Evolutionary conservation across 2,797 vertebrate genomes (phyloP).

Genomic region (Typhlichthys subterraneus): DNA sequence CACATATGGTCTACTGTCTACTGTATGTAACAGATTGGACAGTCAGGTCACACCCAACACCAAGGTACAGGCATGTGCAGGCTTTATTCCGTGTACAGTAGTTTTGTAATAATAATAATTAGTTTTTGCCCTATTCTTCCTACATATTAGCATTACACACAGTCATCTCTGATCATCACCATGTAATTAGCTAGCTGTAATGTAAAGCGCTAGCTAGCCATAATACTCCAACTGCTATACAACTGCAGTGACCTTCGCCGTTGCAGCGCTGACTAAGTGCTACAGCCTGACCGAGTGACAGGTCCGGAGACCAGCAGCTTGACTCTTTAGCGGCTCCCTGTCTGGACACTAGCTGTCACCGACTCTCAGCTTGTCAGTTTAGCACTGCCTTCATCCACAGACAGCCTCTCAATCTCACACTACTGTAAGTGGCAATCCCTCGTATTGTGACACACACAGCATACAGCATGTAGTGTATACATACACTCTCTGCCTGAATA

Average conservation of each 20-base stretch:
- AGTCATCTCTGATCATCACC: neutral
- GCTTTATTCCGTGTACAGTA: no score
- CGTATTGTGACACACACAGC: neutral
- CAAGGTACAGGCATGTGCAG: no score
- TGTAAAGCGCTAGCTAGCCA: neutral
- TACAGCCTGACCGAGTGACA: neutral
- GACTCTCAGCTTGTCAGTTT: constrained; percentile 7
- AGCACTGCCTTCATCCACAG: constrained; percentile 34
- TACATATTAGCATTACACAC: neutral
- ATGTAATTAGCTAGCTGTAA: neutral
- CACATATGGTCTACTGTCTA: no score
- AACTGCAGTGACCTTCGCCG: constrained; percentile 30
- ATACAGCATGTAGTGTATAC: neutral
- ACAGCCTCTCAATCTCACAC: constrained; percentile 7
- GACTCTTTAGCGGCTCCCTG: constrained; percentile 19
- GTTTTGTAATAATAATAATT: no score
- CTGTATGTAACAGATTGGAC: no score
- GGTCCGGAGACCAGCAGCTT: constrained; percentile 21
- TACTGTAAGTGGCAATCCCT: neutral
- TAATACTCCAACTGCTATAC: no score
- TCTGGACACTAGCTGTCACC: constrained; percentile 20
- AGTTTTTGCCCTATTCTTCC: no score
- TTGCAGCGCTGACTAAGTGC: constrained; percentile 29
- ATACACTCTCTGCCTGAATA: neutral
- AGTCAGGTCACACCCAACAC: no score